phyloP scores from a whole-genome alignment of 37 sponge, comb jelly and placozoan genomes.

The Amphimedon queenslandica region DNA sequence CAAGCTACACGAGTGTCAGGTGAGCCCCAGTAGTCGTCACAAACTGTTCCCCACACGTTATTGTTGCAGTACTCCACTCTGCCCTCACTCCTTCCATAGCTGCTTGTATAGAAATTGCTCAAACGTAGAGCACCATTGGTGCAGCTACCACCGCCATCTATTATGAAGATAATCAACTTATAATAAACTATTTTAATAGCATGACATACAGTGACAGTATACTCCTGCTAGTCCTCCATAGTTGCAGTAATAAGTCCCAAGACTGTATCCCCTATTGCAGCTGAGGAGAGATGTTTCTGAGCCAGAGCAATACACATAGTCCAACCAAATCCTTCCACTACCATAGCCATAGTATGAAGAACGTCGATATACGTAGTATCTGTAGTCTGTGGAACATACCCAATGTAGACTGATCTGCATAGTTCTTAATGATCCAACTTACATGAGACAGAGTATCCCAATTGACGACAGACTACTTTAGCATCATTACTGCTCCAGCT shows the following conservation, averaged over 20 bases:
- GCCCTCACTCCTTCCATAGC: neutral
- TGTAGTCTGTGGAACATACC: no score
- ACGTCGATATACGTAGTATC: neutral
- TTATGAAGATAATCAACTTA: neutral
- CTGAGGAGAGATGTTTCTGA: neutral
- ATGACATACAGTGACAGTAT: neutral
- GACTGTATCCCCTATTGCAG: neutral
- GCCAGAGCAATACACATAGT: neutral
- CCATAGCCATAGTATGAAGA: neutral
- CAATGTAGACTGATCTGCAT: no score
- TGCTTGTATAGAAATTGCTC: neutral
- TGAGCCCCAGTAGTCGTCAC: neutral
- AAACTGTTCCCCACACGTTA: neutral
- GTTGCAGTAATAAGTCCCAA: neutral
- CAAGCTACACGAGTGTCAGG: neutral
- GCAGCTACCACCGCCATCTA: neutral
- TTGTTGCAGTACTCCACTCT: neutral
- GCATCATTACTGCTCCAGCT: conserved; percentile 3
- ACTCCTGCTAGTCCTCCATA: neutral
- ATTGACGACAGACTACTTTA: conserved; percentile 7
- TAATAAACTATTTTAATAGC: neutral
- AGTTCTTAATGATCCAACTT: neutral
- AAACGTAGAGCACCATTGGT: neutral
- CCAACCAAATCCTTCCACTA: neutral
- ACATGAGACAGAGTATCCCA: neutral